Evolutionary conservation across 1,140 invertebrate genomes (phyloP), one percentile per base, ranked within the genome.

Genomic region (Schlechtendalia chinensis): DNA sequence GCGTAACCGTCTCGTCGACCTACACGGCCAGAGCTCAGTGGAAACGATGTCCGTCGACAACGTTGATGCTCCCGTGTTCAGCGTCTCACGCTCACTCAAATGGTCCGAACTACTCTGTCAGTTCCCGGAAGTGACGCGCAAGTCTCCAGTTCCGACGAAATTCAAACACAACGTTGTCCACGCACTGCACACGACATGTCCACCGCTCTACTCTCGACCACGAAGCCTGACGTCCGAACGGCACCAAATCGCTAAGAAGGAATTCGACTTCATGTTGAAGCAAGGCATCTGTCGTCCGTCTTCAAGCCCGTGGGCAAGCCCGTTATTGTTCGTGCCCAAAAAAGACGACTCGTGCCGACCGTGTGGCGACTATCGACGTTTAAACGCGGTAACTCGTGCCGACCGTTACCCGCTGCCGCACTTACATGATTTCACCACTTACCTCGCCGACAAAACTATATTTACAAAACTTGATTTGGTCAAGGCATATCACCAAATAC

Each of bases 351-450:
- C 81, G 14, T 86, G 84, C 82, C 81, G 87, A 5, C 83, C 85
- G 1, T 86, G 85, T 80, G 86, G 87, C 0, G 88, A 89, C 82
- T 89, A 87, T 81, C 82, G 86, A 14, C 50, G 72, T 14, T 80
- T 89, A 0, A 89, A 89, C 82, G 65, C 83, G 0, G 24, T 84
- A 10, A 88, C 77, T 4, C 22, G 39, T 1, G 16, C 72, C 0
- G 86, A 88, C 81, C 61, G 83, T 1, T 88, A 87, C 81, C 86
- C 86, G 19, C 5, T 56, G 6, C 32, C 27, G 3, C 82, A 85
- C 24, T 83, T 85, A 1, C 82, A 82, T 1, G 84, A 85, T 74
- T 83, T 84, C 16, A 80, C 88, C 0, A 81, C 85, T 45, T 81
- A 71, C 6, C 81, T 89, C 0, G 29, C 81, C 17, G 47, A 14